Percentiles rank a stretch among this genome's conserved stretches.
Conservation (phyloP, 2,888 invertebrate species). For the Elmis aenea region DNA sequence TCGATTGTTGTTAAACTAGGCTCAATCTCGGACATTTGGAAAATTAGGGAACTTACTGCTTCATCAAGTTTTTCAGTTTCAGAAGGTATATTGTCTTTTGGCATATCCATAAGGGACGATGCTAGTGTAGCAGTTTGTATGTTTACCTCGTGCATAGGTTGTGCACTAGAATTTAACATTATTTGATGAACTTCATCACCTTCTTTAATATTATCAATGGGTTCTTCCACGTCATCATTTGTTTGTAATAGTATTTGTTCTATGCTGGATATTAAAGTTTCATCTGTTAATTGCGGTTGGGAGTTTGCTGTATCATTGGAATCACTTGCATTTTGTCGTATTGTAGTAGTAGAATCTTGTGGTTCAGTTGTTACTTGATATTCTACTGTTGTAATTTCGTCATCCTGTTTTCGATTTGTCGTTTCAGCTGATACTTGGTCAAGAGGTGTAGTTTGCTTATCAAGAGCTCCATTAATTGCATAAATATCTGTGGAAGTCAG, state of each 20-base stretch:
- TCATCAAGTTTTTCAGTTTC: constrained; percentile 22
- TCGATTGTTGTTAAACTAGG: constrained; percentile 24
- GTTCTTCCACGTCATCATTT: constrained; percentile 26
- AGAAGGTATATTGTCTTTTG: constrained; percentile 1
- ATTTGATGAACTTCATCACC: constrained; percentile 27
- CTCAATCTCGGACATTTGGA: constrained; percentile 30
- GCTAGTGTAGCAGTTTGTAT: constrained; percentile 30
- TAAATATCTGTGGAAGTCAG: constrained; percentile 39
- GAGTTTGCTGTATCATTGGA: constrained; percentile 4
- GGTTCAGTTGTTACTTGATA: not conserved
- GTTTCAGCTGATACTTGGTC: not conserved
- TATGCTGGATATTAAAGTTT: constrained; percentile 35
- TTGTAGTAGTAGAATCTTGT: constrained; percentile 1
- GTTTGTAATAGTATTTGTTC: constrained; percentile 40
- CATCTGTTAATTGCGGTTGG: no score
- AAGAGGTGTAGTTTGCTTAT: not conserved
- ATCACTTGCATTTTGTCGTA: no score
- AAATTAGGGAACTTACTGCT: constrained; percentile 34
- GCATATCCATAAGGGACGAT: constrained; percentile 22
- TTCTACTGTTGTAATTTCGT: not conserved
- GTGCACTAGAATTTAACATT: constrained; percentile 22
- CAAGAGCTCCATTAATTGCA: constrained; percentile 38
- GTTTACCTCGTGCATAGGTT: constrained; percentile 28
- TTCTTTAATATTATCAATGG: constrained; percentile 21
- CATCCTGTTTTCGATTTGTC: no score